Percentiles rank a stretch among this genome's conserved stretches.
Conservation (phyloP, 2,797 vertebrate genomes). For the Xyrichtys novacula region DNA sequence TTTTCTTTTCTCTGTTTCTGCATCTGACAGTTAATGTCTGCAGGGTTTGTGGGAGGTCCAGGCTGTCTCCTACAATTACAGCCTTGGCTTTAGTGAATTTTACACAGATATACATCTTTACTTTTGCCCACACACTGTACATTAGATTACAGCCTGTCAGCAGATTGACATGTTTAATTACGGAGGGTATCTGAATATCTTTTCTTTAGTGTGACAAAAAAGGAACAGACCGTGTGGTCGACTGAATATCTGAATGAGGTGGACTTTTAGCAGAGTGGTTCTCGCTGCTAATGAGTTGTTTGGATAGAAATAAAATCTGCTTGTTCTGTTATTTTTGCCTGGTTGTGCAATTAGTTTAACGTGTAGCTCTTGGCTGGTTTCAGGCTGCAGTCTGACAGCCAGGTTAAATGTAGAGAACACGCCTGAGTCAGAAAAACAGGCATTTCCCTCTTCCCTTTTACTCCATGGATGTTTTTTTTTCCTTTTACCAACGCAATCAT, state of each 20-base stretch:
- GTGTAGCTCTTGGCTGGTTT: neutral
- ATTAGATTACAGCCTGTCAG: conserved; percentile 1
- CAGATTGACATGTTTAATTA: conserved; percentile 6
- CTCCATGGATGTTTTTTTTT: neutral
- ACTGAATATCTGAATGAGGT: conserved; percentile 16
- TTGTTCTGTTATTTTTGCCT: neutral
- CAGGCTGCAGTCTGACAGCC: neutral
- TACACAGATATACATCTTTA: neutral
- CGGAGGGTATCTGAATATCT: conserved; percentile 3
- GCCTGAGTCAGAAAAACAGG: conserved; percentile 1
- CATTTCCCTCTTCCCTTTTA: neutral
- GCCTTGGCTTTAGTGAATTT: conserved; percentile 1
- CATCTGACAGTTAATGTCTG: conserved; percentile 3
- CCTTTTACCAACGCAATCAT: conserved; percentile 22
- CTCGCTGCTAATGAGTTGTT: conserved; percentile 19
- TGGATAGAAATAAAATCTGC: neutral
- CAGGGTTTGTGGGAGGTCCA: conserved; percentile 14
- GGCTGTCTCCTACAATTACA: conserved; percentile 1
- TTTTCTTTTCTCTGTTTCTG: neutral
- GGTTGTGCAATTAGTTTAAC: conserved; percentile 2
- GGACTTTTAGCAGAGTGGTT: conserved; percentile 3
- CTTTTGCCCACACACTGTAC: neutral
- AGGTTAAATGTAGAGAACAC: neutral
- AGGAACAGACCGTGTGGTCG: neutral
- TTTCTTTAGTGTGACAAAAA: neutral